Evolutionary conservation across 2,797 vertebrate genomes (phyloP).

Genomic region (Amblyopsis hoosieri): DNA sequence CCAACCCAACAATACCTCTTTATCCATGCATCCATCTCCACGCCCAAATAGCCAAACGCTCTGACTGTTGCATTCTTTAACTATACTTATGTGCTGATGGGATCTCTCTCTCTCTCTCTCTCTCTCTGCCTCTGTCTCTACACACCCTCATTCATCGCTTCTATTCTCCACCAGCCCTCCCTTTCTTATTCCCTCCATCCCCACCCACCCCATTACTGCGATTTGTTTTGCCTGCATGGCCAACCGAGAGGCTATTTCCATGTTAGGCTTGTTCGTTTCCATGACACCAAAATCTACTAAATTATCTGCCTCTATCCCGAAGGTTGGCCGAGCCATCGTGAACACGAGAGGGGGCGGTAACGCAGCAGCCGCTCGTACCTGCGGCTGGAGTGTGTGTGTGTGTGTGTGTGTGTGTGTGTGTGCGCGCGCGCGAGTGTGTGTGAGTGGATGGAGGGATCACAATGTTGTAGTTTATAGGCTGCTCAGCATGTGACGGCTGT

Average conservation of each 20-base stretch:
- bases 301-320: slow-evolving; percentile 22
- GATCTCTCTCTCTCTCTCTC: background rate
- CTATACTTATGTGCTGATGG: too few relatives aligned
- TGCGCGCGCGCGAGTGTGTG: background rate
- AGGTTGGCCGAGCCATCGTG: slow-evolving; percentile 26
- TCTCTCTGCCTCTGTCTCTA: background rate
- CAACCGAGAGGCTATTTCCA: slow-evolving; percentile 36
- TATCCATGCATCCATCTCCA: too few relatives aligned
- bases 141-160: slow-evolving; percentile 11
- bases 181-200: slow-evolving; percentile 14
- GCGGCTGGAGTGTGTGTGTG: slow-evolving; percentile 21
- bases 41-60: too few relatives aligned
- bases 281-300: slow-evolving; percentile 46
- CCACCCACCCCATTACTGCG: slow-evolving; percentile 27
- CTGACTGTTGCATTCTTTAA: too few relatives aligned
- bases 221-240: slow-evolving; percentile 42
- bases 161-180: slow-evolving; percentile 25
- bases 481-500: too few relatives aligned
- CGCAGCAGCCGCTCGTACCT: slow-evolving; percentile 24
- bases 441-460: too few relatives aligned
- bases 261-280: slow-evolving; percentile 55
- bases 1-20: background rate
- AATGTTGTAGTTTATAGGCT: background rate
- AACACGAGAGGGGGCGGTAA: slow-evolving; percentile 24
- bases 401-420: background rate